Evolutionary conservation across 2,888 invertebrate genomes (phyloP), one percentile per base, ranked within the genome.

Genomic region (Spodoptera exigua): DNA sequence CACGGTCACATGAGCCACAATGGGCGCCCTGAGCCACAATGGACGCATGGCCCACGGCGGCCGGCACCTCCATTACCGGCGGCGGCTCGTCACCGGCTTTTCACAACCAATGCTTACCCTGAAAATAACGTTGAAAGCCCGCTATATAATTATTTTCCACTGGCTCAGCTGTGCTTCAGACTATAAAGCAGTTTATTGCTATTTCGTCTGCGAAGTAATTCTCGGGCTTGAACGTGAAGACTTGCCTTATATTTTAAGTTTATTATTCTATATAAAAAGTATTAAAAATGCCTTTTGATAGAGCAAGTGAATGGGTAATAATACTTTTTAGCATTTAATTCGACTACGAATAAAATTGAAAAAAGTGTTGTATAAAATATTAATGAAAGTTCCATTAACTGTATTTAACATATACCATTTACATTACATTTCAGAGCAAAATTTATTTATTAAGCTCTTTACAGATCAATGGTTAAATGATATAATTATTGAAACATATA

Each of bases 131-230:
- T 70, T 70, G 57, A 64, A 70, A 76, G 63, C 70, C 51, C 43
- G 70, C 61, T 57, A 75, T 60, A 60, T 64, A 64, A 74, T 74
- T 66, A 74, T 74, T 73, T 72, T 73, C 46, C 67, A 59, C 48
- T 57, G 62, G 45, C 71, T 49, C 71, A 68, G 71, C 72, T 71
- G 75, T 69, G 74, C 68, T 76, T 70, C 40, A 56, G 70, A 68
- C 75, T 60, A 81, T 80, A 79, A 81, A 82, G 70, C 70, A 59
- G 67, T 79, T 79, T 79, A 82, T 78, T 64, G 70, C 61, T 52
- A 57, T 71, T 79, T 69, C 63, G 69, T 64, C 64, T 49, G 47
- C 68, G 58, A 61, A 70, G 63, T 66, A 61, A 65, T 70, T 69
- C 61, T 61, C 61, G 48, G 61, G 60, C 66, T 61, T 55, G 37